These are phyloP conservation scores for Thereva unica DNA, from an alignment of 2,888 invertebrate genomes.

Conservation along the genomic window DNA sequence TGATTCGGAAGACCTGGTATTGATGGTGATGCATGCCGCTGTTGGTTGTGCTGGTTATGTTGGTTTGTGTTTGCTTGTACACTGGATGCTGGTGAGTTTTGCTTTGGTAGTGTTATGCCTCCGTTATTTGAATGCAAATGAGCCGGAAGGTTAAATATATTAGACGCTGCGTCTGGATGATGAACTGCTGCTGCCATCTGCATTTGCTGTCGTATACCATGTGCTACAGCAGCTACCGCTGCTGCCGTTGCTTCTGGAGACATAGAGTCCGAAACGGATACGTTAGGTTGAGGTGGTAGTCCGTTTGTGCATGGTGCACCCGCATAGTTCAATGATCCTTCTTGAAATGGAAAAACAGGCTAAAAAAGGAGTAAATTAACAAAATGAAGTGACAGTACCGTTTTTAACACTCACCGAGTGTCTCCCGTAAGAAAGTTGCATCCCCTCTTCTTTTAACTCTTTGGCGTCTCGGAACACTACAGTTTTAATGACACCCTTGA, in stretches of 20 bases:
- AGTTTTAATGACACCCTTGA: constrained; percentile 87
- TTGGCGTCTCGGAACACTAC: constrained; percentile 89
- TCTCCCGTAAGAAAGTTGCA: constrained; percentile 63
- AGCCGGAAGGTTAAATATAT: constrained; percentile 57
- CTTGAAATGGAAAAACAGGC: constrained; percentile 66
- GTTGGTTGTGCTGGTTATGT: constrained; percentile 39
- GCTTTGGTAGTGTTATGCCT: constrained; percentile 50
- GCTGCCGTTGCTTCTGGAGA: constrained; percentile 78
- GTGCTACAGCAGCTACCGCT: constrained; percentile 84
- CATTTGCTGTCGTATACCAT: constrained; percentile 84
- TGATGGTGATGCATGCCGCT: constrained; percentile 43
- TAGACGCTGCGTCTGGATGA: constrained; percentile 61
- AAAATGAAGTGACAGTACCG: constrained; percentile 29
- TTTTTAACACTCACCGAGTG: constrained; percentile 62
- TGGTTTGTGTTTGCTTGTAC: constrained; percentile 48
- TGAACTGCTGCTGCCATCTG: constrained; percentile 66
- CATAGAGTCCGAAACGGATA: constrained; percentile 59
- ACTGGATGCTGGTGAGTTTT: constrained; percentile 58
- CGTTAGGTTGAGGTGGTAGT: constrained; percentile 62
- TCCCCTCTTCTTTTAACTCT: constrained; percentile 75
- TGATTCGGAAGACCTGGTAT: constrained; percentile 44
- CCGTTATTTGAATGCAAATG: constrained; percentile 48
- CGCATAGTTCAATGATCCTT: constrained; percentile 66
- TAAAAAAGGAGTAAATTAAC: constrained; percentile 44
- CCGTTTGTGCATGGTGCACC: constrained; percentile 64